Evolutionary conservation across 2,888 invertebrate genomes (phyloP), one percentile per base, ranked within the genome.

Genomic region (Osmoderma eremita): DNA sequence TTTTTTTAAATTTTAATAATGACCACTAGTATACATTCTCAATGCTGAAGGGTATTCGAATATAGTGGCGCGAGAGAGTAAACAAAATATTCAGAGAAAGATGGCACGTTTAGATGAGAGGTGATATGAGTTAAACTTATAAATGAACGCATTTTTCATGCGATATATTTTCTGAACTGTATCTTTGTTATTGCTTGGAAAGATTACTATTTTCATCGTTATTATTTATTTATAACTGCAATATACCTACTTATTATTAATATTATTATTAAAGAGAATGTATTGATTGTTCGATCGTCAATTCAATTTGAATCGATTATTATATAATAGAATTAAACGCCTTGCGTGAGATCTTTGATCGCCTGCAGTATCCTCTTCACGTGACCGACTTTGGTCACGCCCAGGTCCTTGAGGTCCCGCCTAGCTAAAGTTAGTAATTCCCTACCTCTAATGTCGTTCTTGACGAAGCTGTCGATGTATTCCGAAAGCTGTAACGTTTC

Each of bases 341-440:
- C 80, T 77, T 82, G 82, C 67, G 81, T 65, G 71, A 93, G 84
- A 81, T 97, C 96, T 83, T 94, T 93, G 70, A 97, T 94, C 18
- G 94, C 95, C 81, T 95, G 94, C 71, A 96, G 88, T 73, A 98
- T 93, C 77, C 98, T 88, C 84, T 98, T 98, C 30, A 97, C 91
- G 81, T 98, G 98, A 0, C 98, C 98, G 58, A 98, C 94, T 84
- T 98, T 98, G 8, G 91, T 91, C 63, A 98, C 91, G 6, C 97
- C 97, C 50, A 98, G 86, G 73, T 98, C 98, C 80, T 95, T 90
- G 3, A 94, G 85, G 80, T 95, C 94, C 13, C 95, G 85, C 61
- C 97, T 85, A 1, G 95, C 95, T 66, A 98, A 83, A 0, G 92
- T 90, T 2, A 97, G 85, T 30, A 98, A 85, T 79, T 97, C 97